phyloP scores from a whole-genome alignment of 2,797 vertebrate genomes.

The Hydrocynus forskahlii region DNA sequence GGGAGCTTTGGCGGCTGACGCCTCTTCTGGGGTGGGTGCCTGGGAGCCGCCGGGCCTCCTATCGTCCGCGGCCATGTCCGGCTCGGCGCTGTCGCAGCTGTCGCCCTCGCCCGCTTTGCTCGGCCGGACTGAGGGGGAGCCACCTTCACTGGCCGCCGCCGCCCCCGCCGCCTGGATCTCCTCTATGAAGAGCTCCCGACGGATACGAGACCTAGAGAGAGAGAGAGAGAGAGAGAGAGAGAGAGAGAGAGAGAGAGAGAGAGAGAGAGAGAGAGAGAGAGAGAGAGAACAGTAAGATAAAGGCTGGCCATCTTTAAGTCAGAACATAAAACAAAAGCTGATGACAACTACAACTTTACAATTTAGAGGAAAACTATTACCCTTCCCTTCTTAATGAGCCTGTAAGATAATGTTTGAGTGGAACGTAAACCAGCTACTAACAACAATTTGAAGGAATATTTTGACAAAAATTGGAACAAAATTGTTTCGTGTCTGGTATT shows the following conservation, averaged over 20 bases:
- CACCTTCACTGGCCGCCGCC: constrained; percentile 88
- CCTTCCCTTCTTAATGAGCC: too few relatives aligned
- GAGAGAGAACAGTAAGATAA: neutral
- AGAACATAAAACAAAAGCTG: too few relatives aligned
- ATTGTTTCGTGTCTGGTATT: too few relatives aligned
- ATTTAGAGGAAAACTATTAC: too few relatives aligned
- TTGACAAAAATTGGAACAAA: too few relatives aligned
- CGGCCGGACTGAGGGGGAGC: constrained; percentile 87
- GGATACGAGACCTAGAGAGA: constrained; percentile 91
- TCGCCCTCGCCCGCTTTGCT: constrained; percentile 86
- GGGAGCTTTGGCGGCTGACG: constrained; percentile 48
- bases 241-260: constrained; percentile 43
- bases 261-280: neutral
- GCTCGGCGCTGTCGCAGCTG: constrained; percentile 96
- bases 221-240: constrained; percentile 36
- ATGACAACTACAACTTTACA: too few relatives aligned
- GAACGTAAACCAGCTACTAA: too few relatives aligned
- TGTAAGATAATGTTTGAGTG: too few relatives aligned
- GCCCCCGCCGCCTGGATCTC: constrained; percentile 97
- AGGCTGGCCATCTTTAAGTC: neutral
- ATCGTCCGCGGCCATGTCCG: constrained; percentile 83
- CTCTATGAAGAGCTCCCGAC: constrained; percentile 98
- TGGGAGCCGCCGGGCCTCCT: constrained; percentile 74
- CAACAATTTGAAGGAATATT: too few relatives aligned
- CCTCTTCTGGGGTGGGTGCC: constrained; percentile 69